Evolutionary conservation across 2,113 vertebrate species (phyloP).

Genomic region (Stomatorhinus ivindoensis): DNA sequence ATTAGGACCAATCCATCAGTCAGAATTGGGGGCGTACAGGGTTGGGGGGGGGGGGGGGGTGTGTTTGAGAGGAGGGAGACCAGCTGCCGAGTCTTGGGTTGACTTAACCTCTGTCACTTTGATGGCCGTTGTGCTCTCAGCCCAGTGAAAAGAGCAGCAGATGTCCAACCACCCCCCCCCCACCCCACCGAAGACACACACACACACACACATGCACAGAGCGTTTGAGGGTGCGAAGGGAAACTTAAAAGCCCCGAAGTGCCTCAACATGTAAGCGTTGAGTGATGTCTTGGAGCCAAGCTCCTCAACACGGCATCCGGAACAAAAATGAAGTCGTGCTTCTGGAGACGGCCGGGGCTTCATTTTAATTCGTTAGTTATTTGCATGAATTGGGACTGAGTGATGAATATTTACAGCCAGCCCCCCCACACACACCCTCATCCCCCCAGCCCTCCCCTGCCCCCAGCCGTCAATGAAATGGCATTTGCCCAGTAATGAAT

Average conservation of each 20-base stretch:
- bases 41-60: constrained; percentile 22
- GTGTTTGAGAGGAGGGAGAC: constrained; percentile 32
- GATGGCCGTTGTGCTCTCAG: constrained; percentile 59
- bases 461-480: constrained; percentile 32
- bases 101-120: constrained; percentile 65
- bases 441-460: neutral
- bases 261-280: neutral
- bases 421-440: constrained; percentile 23
- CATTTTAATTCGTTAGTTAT: constrained; percentile 34
- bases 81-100: constrained; percentile 49
- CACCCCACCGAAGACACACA: constrained; percentile 18
- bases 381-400: constrained; percentile 44
- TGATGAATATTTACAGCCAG: constrained; percentile 43
- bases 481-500: constrained; percentile 49
- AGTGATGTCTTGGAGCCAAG: constrained; percentile 5
- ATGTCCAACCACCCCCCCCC: constrained; percentile 41
- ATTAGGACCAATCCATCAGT: constrained; percentile 60
- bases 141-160: constrained; percentile 47
- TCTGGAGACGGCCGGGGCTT: constrained; percentile 30
- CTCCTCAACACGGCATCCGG: constrained; percentile 33
- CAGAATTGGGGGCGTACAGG: constrained; percentile 35
- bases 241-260: constrained; percentile 28
- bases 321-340: constrained; percentile 43
- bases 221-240: constrained; percentile 17
- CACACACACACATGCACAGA: constrained; percentile 18